phyloP scores from a whole-genome alignment of 37 sponge, comb jelly and placozoan species.

The Bolinopsis microptera region DNA sequence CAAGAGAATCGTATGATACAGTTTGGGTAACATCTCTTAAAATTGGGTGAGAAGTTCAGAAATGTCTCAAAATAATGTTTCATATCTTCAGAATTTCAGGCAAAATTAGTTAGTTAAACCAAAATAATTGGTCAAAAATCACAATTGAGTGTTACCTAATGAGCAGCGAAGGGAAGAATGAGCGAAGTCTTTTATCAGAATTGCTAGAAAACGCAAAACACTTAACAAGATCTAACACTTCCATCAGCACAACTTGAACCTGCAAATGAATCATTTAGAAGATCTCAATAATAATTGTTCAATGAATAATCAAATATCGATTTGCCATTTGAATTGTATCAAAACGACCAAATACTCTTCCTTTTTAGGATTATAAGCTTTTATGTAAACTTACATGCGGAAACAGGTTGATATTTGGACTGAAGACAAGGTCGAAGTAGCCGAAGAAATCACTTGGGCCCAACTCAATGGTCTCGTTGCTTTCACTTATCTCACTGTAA shows the following conservation, averaged over 20 bases:
- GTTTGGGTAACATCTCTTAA: too few species aligned
- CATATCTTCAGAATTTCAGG: too few species aligned
- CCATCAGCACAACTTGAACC: conserved; percentile 40
- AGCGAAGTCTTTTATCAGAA: not conserved
- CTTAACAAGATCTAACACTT: not conserved
- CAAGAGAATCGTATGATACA: too few species aligned
- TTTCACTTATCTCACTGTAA: conserved; percentile 4
- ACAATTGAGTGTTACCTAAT: too few species aligned
- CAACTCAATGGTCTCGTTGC: not conserved
- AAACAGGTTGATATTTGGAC: not conserved
- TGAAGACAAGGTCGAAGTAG: conserved; percentile 61
- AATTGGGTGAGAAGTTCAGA: too few species aligned
- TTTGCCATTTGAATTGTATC: not conserved
- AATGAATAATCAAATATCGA: not conserved
- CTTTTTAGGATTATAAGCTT: not conserved
- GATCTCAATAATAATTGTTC: too few species aligned
- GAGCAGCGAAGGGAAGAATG: conserved; percentile 63
- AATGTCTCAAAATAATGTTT: too few species aligned
- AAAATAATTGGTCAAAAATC: too few species aligned
- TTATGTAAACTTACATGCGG: conserved; percentile 9
- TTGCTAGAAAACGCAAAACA: not conserved
- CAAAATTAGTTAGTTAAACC: too few species aligned
- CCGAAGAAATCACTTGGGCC: conserved; percentile 52
- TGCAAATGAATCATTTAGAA: not conserved
- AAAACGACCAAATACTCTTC: not conserved